A percentile compares a stretch with the other conserved stretches of the same genome.
Conservation (phyloP, 2,888 invertebrate species). For the Hemithea aestivaria region DNA sequence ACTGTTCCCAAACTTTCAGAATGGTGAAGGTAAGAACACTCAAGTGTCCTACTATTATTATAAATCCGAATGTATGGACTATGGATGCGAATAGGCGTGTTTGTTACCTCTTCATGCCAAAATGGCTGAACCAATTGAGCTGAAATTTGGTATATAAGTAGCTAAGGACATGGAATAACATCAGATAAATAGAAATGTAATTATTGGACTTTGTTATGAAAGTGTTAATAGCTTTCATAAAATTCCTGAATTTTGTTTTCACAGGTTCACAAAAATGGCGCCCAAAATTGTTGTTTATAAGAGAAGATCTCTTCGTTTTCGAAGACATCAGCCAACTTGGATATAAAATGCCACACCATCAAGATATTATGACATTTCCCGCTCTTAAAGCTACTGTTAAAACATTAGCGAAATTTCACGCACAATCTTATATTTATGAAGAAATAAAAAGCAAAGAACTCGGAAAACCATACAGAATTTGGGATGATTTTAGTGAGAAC, state of each 20-base stretch:
- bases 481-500: slow-evolving; percentile 54
- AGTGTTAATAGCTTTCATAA: too few species aligned
- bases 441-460: slow-evolving; percentile 52
- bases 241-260: too few species aligned
- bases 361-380: slow-evolving; percentile 46
- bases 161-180: too few species aligned
- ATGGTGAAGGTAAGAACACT: slow-evolving; percentile 41
- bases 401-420: slow-evolving; percentile 71
- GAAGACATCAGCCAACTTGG: slow-evolving; percentile 57
- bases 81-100: too few species aligned
- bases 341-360: slow-evolving; percentile 51
- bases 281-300: slow-evolving; percentile 44
- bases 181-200: too few species aligned
- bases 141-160: too few species aligned
- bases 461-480: slow-evolving; percentile 52
- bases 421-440: slow-evolving; percentile 69
- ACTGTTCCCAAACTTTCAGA: slow-evolving; percentile 50
- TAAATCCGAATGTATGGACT: too few species aligned
- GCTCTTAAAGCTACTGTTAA: slow-evolving; percentile 60
- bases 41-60: neutral
- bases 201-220: too few species aligned
- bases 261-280: slow-evolving; percentile 53
- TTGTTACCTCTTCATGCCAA: too few species aligned
- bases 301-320: slow-evolving; percentile 59
- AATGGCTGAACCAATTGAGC: too few species aligned